These are phyloP conservation scores for Cyprinus carpio DNA, from an alignment of 2,113 vertebrate genomes.

Conservation along the genomic window DNA sequence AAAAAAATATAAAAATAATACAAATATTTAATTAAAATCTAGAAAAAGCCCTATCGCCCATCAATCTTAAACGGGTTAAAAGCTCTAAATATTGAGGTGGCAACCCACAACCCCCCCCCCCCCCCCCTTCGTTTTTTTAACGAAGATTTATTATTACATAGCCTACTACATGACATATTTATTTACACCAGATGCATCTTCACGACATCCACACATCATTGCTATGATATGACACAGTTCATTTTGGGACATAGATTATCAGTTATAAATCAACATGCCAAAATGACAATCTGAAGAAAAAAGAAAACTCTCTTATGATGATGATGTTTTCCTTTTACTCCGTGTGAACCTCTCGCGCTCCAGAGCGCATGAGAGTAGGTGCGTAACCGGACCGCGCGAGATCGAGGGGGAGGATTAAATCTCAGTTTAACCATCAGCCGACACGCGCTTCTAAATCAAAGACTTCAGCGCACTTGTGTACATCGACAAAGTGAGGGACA, in stretches of 20 bases:
- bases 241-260: not conserved
- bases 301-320: not conserved
- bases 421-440: not conserved
- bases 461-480: not conserved
- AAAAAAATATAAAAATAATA: too few relatives aligned
- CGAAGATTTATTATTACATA: not conserved
- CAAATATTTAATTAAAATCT: too few relatives aligned
- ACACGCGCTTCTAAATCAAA: not conserved
- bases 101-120: too few relatives aligned
- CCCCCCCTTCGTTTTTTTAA: too few relatives aligned
- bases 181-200: not conserved
- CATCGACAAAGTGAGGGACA: not conserved
- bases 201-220: not conserved
- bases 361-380: not conserved
- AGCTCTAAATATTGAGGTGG: too few relatives aligned
- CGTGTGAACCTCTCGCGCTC: not conserved
- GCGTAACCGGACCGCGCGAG: not conserved
- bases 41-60: too few relatives aligned
- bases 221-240: not conserved
- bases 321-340: constrained; percentile 5
- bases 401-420: not conserved
- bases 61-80: too few relatives aligned
- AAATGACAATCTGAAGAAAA: not conserved
- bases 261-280: too few relatives aligned
- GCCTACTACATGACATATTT: not conserved